Conservation (phyloP, 2,888 invertebrate genomes). For the Caenorhabditis becei region DNA sequence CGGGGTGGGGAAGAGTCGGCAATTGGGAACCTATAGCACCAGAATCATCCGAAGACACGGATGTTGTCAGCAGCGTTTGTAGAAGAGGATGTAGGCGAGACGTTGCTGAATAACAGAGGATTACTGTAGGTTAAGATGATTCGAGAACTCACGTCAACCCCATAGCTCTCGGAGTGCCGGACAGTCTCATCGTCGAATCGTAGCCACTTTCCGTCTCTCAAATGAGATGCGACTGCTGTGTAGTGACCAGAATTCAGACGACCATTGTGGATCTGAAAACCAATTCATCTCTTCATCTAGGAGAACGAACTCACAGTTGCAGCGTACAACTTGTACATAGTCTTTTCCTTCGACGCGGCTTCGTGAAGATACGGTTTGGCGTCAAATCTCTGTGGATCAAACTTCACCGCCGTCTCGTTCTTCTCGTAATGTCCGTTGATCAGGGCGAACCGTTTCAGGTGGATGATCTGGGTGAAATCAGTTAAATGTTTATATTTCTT, state of each 20-base stretch:
- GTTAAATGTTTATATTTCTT: too few relatives aligned
- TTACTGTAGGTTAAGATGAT: too few relatives aligned
- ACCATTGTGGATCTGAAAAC: slow-evolving; percentile 77
- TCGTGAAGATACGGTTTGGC: slow-evolving; percentile 70
- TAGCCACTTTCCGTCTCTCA: slow-evolving; percentile 67
- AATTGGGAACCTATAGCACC: background rate
- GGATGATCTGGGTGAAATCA: slow-evolving; percentile 70
- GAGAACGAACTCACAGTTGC: slow-evolving; percentile 71
- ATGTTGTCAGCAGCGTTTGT: slow-evolving; percentile 42
- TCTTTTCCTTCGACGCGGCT: slow-evolving; percentile 38
- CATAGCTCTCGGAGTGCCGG: slow-evolving; percentile 34
- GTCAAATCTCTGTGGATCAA: slow-evolving; percentile 69
- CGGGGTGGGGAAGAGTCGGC: background rate
- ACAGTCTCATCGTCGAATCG: slow-evolving; percentile 75
- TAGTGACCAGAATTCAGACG: slow-evolving; percentile 78
- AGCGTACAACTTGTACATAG: slow-evolving; percentile 74
- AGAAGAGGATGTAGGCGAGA: slow-evolving; percentile 71
- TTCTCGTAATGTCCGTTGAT: slow-evolving; percentile 73
- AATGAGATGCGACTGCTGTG: slow-evolving; percentile 72
- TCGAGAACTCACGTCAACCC: slow-evolving; percentile 60
- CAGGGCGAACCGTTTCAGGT: slow-evolving; percentile 77
- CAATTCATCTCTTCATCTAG: background rate
- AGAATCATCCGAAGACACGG: background rate
- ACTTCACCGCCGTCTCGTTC: slow-evolving; percentile 74
- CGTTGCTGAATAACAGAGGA: slow-evolving; percentile 59